Evolutionary conservation across 1,140 invertebrate genomes (phyloP).

Genomic region (Arion vulgaris): DNA sequence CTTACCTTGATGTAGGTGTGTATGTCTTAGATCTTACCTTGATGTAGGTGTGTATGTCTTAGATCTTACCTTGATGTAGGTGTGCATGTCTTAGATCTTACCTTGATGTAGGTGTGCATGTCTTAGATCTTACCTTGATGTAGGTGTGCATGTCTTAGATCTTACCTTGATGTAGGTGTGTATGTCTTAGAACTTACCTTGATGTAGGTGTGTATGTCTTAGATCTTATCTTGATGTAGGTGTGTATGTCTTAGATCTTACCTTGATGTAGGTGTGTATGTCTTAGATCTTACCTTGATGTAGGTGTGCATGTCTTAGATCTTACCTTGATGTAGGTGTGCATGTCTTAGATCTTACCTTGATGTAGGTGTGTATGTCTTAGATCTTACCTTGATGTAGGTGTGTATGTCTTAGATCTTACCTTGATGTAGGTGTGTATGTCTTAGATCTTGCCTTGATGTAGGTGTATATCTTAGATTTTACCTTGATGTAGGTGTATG

Average conservation of each 20-base stretch:
- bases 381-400: background rate
- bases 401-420: background rate
- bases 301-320: background rate
- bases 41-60: too few relatives aligned
- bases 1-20: too few relatives aligned
- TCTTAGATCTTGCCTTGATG: background rate
- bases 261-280: background rate
- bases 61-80: too few relatives aligned
- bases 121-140: too few relatives aligned
- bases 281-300: background rate
- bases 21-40: too few relatives aligned
- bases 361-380: background rate
- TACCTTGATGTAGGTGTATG: conserved; percentile 39
- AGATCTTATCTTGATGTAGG: background rate
- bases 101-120: too few relatives aligned
- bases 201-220: background rate
- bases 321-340: background rate
- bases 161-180: too few relatives aligned
- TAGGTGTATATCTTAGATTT: background rate
- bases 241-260: background rate
- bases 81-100: too few relatives aligned
- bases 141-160: too few relatives aligned
- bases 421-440: background rate
- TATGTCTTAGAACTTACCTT: background rate
- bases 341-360: background rate